Percentiles rank a stretch among this genome's conserved stretches.
These are phyloP conservation scores for Condylostylus longicornis DNA, from an alignment of 1,140 invertebrate genomes.

Conservation along the genomic window DNA sequence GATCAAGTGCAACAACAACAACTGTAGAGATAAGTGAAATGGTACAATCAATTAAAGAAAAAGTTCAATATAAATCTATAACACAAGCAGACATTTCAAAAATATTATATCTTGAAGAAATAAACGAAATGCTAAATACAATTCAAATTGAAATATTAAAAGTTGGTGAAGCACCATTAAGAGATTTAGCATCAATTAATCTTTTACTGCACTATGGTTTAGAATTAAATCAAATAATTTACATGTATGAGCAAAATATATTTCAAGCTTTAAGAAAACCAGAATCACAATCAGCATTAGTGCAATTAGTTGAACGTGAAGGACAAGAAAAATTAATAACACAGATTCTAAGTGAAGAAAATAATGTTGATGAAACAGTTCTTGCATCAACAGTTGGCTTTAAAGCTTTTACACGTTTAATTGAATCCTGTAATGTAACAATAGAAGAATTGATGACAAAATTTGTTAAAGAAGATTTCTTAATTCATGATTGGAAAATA, in stretches of 20 bases:
- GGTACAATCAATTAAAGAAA: conserved; percentile 21
- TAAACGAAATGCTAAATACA: conserved; percentile 55
- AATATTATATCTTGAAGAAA: conserved; percentile 38
- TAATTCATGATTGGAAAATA: conserved; percentile 56
- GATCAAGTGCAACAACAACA: conserved; percentile 7
- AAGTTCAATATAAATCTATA: conserved; percentile 26
- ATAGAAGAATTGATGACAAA: conserved; percentile 71
- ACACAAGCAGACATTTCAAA: conserved; percentile 21
- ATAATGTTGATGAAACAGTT: conserved; percentile 53
- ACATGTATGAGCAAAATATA: conserved; percentile 57
- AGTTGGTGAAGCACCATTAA: conserved; percentile 52
- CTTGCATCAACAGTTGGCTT: conserved; percentile 64
- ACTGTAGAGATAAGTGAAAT: conserved; percentile 22
- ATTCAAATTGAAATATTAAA: conserved; percentile 58
- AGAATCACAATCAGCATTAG: conserved; percentile 62
- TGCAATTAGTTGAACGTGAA: conserved; percentile 64
- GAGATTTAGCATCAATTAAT: conserved; percentile 67
- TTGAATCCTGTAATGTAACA: conserved; percentile 58
- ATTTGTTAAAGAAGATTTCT: conserved; percentile 67
- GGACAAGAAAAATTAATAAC: conserved; percentile 63
- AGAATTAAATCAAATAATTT: conserved; percentile 57
- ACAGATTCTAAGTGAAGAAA: conserved; percentile 63
- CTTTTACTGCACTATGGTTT: conserved; percentile 58
- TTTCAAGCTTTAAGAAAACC: conserved; percentile 62
- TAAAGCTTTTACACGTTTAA: conserved; percentile 68